Percentiles rank a stretch among this genome's conserved stretches.
Conservation (phyloP, 2,113 vertebrate genomes). For the Artemisiospiza belli region DNA sequence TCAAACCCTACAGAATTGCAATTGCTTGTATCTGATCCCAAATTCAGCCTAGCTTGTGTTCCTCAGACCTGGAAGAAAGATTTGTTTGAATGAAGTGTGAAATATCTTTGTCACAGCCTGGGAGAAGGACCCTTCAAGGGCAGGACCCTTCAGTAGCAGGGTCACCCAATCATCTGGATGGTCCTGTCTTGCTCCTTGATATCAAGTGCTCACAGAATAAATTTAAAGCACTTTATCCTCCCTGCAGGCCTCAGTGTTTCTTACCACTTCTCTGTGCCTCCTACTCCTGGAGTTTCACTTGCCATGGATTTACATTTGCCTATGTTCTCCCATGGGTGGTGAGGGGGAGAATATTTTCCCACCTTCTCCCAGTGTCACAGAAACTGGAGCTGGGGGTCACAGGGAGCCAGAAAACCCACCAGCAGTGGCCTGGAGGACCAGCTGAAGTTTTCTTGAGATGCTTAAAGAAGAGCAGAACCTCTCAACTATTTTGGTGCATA, state of each 20-base stretch:
- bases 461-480: background rate
- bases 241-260: background rate
- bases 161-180: background rate
- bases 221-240: background rate
- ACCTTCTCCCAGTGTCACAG: background rate
- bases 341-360: background rate
- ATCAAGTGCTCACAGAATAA: background rate
- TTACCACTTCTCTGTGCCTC: background rate
- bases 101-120: background rate
- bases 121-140: rapidly evolving
- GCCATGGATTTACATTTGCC: background rate
- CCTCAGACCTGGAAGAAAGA: background rate
- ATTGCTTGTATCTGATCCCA: background rate
- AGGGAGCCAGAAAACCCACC: background rate
- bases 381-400: background rate
- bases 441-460: background rate
- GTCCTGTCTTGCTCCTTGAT: background rate
- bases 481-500: background rate
- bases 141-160: background rate
- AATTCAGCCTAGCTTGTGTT: background rate
- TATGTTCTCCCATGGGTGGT: rapidly evolving
- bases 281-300: background rate
- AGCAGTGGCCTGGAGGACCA: background rate
- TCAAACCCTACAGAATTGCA: background rate
- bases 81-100: background rate